A percentile compares a stretch with the other conserved stretches of the same genome.
Evolutionary conservation across 2,888 invertebrate species (phyloP).

Genomic region (Mythimna albipuncta): DNA sequence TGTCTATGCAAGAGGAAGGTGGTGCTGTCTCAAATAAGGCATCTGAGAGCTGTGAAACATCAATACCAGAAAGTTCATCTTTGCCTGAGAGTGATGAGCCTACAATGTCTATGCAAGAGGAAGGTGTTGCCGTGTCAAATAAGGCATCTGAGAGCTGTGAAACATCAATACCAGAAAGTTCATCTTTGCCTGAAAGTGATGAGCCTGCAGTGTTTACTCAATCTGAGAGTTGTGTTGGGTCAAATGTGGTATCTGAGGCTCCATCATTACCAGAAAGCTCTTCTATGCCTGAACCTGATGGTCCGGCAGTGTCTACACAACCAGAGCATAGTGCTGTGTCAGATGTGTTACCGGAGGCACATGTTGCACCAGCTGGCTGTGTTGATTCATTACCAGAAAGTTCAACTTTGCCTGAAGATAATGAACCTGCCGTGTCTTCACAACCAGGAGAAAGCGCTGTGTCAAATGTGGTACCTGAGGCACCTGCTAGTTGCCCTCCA

Average conservation of each 20-base stretch:
- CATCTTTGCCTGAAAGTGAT: constrained; percentile 45
- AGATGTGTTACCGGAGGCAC: constrained; percentile 50
- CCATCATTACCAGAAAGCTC: constrained; percentile 47
- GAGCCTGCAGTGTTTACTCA: constrained; percentile 28
- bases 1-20: constrained; percentile 17
- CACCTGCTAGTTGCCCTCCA: constrained; percentile 46
- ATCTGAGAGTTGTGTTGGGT: neutral
- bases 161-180: constrained; percentile 28
- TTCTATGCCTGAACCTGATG: constrained; percentile 32
- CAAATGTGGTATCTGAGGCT: constrained; percentile 17
- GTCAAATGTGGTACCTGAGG: constrained; percentile 55
- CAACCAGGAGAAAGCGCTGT: constrained; percentile 42
- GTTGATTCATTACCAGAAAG: constrained; percentile 26
- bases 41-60: neutral
- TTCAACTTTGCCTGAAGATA: constrained; percentile 44
- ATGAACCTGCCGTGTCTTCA: constrained; percentile 38
- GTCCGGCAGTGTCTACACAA: constrained; percentile 29
- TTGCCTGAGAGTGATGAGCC: constrained; percentile 28
- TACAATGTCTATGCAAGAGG: constrained; percentile 16
- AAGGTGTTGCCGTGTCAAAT: constrained; percentile 20
- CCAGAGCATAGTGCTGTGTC: constrained; percentile 38
- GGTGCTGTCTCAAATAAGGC: constrained; percentile 13
- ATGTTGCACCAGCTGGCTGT: constrained; percentile 25
- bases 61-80: constrained; percentile 69
- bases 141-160: neutral